Base-by-base conservation (phyloP, 2,797 vertebrate species). In the Glossophaga mutica region DNA sequence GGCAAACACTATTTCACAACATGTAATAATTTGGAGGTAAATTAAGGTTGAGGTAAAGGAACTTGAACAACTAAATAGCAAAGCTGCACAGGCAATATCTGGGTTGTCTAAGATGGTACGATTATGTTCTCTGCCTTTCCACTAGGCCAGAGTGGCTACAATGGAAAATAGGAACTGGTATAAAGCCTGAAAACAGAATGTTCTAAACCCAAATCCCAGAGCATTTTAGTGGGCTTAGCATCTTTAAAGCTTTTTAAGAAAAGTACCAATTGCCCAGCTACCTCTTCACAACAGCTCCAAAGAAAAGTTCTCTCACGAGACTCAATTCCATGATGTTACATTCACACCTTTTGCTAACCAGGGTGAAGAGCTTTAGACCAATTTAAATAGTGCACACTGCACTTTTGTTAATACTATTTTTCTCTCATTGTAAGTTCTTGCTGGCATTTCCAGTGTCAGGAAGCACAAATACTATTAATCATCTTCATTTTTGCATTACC, bases 401-500 rank as follows among this genome's bases (percentile, higher is more conserved):
- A 85, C 52, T 84, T 92, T 34, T 84, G 90, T 78, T 96, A 84
- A 48, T 65, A 81, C 12, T 85, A 24, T 81, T 95, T 84, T 87
- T 85, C 62, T 86, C 34, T 73, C 46, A 89, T 70, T 95, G 21
- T 39, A 52, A 59, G 71, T 86, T 91, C n/a, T 19, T 71, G 39
- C 46, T 83, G 57, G 67, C 78, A 74, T 94, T 84, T 86, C 73
- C 78, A 91, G 29, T 83, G 59, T 87, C 48, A 18, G 24, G 84
- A 95, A 86, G 46, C 76, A 74, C 34, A 91, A 34, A 81, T 34
- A 81, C 42, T 67, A 42, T 34, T 77, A 65, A 37, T 84, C 68
- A n/a, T 85, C 73, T 94, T 96, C 18, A 67, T 73, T 87, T 94
- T 79, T 55, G 26, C 12, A 78, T 97, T 44, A 98, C 97, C 97